Evolutionary conservation across 2,113 vertebrate genomes (phyloP), one percentile per base, ranked within the genome.

Genomic region (Menidia beryllina): DNA sequence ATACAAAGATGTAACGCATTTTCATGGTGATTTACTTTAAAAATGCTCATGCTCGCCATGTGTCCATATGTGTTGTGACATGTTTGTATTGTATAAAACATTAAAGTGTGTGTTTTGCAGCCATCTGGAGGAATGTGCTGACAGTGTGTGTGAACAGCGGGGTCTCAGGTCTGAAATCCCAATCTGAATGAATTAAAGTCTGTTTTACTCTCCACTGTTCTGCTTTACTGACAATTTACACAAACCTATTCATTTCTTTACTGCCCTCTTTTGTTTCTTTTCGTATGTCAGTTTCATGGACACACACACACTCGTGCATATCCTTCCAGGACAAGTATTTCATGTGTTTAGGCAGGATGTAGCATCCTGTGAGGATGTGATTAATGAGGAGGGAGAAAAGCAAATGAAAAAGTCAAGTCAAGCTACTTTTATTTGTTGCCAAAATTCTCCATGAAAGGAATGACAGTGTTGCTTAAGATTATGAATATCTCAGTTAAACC

Each of bases 81-180:
- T 77, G 41, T 76, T 67, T 71, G 68, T 30, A 59, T 39, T 69
- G 63, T 65, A 36, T 39, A 14, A 23, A 51, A 48, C 5, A 19
- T 36, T 58, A 25, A 57, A 36, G 36, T 23, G 50, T 50, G 56
- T 43, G 45, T 11, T 45, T 48, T 0, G 1, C 10, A 62, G 65
- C 56, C 52, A 75, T 65, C 55, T 64, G 41, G 27, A 75, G 75
- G 77, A 88, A 88, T 88, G 64, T 87, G 86, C 80, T 84, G 82
- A 83, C 75, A 51, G 62, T 79, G 69, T 75, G 70, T 75, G 70
- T 81, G 75, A 81, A 36, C 84, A 86, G 83, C 81, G n/a, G 81
- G 83, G 59, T 14, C 1, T 65, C 62, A 34, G 11, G 72, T 73
- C 79, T 83, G 77, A 89, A 81, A 86, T 83, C 79, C 72, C 81